Conservation (phyloP, 1,140 invertebrate species). For the Drosophila ironensis region DNA sequence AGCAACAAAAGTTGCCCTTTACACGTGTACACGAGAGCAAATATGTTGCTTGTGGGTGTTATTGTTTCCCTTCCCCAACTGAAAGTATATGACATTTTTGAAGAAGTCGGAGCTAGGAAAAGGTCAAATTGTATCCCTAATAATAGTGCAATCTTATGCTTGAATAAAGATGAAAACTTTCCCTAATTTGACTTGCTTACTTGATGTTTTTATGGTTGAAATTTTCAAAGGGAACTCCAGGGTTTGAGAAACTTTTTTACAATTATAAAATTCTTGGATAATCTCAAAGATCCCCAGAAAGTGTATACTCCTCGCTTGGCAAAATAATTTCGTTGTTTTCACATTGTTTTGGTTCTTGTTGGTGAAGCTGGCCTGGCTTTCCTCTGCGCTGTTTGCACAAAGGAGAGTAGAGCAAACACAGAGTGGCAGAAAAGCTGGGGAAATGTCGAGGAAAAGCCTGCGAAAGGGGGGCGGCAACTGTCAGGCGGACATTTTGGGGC, state of each 20-base stretch:
- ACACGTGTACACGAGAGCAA: constrained; percentile 40
- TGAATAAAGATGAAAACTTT: too few relatives aligned
- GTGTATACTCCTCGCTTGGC: constrained; percentile 2
- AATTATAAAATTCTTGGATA: too few relatives aligned
- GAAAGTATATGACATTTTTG: not conserved
- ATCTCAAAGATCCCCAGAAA: not conserved
- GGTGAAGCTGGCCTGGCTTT: constrained; percentile 35
- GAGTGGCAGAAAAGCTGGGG: not conserved
- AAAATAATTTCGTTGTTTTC: not conserved
- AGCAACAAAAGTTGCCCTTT: constrained; percentile 35
- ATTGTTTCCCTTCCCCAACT: constrained; percentile 6
- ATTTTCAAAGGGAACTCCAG: too few relatives aligned
- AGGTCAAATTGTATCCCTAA: too few relatives aligned
- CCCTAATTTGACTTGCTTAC: too few relatives aligned
- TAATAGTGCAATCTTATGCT: too few relatives aligned
- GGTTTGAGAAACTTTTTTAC: too few relatives aligned
- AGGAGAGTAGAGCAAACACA: constrained; percentile 7
- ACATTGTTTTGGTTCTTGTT: constrained; percentile 39
- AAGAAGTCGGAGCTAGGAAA: too few relatives aligned
- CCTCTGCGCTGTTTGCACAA: constrained; percentile 63
- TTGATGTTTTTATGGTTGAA: too few relatives aligned
- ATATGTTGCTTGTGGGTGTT: constrained; percentile 31
- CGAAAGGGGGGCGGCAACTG: not conserved
- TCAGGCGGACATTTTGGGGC: constrained; percentile 67
- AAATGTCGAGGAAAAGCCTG: not conserved